Conservation (phyloP, 2,797 vertebrate genomes). For the Mastacembelus armatus region DNA sequence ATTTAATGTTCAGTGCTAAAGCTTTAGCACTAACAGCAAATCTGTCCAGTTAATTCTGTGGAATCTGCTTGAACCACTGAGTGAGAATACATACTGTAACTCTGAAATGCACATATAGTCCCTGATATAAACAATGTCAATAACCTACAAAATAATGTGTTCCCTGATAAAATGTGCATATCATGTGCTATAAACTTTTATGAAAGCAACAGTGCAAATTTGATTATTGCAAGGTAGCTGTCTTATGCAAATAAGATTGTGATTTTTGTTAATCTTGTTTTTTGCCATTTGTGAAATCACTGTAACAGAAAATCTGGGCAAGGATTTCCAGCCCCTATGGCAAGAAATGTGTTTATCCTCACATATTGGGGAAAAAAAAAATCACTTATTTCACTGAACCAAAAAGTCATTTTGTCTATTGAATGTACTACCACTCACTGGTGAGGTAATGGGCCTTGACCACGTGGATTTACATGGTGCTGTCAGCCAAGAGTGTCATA, state of each 20-base stretch:
- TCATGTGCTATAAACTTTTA: constrained; percentile 11
- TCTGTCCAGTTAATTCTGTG: constrained; percentile 21
- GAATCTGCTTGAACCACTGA: constrained; percentile 4
- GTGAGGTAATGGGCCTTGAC: constrained; percentile 77
- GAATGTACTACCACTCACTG: constrained; percentile 70
- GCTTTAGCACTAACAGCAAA: constrained; percentile 12
- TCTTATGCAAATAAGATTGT: constrained; percentile 20
- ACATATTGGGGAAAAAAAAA: constrained; percentile 32
- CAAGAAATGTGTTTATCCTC: constrained; percentile 54
- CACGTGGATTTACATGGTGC: constrained; percentile 69
- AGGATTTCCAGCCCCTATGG: constrained; percentile 44
- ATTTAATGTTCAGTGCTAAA: constrained; percentile 18
- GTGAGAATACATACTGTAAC: background rate
- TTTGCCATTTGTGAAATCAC: constrained; percentile 28
- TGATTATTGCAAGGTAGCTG: background rate
- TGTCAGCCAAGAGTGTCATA: constrained; percentile 61
- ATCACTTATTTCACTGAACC: constrained; percentile 66
- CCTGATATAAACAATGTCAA: constrained; percentile 6
- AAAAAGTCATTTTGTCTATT: constrained; percentile 69
- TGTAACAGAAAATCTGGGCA: constrained; percentile 14
- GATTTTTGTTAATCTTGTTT: constrained; percentile 8
- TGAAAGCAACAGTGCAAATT: constrained; percentile 13
- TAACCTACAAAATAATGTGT: constrained; percentile 2
- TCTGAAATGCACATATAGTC: constrained; percentile 15
- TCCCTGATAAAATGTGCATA: background rate